A percentile compares a stretch with the other conserved stretches of the same genome.
Evolutionary conservation across 1,140 invertebrate genomes (phyloP).

Genomic region (Bombus haemorrhoidalis): DNA sequence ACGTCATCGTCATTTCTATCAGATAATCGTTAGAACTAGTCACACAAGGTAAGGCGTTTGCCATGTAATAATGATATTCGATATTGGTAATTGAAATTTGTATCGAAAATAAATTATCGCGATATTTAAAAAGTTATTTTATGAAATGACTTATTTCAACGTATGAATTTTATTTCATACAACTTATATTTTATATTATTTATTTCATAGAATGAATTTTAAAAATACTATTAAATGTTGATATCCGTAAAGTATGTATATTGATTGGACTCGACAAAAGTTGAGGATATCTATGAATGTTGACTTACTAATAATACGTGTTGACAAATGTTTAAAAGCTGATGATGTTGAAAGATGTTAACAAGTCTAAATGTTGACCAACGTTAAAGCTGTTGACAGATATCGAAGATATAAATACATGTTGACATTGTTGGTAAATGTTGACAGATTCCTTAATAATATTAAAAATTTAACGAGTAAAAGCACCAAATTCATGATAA

Average conservation of each 20-base stretch:
- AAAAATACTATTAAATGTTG: no score
- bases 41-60: not conserved
- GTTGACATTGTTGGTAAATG: not conserved
- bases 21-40: not conserved
- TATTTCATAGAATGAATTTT: not conserved
- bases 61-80: not conserved
- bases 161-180: not conserved
- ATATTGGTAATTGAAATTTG: not conserved
- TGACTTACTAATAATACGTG: no score
- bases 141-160: not conserved
- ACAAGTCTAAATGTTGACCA: not conserved
- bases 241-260: no score
- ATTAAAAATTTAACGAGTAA: not conserved
- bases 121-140: not conserved
- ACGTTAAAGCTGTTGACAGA: not conserved
- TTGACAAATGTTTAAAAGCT: no score
- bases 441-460: not conserved
- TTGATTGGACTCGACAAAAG: no score
- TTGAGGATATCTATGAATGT: no score
- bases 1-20: not conserved
- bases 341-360: no score
- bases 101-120: not conserved
- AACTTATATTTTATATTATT: no score
- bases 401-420: not conserved
- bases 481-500: not conserved